phyloP scores from a whole-genome alignment of 2,888 invertebrate species.

The Cyaniris semiargus region DNA sequence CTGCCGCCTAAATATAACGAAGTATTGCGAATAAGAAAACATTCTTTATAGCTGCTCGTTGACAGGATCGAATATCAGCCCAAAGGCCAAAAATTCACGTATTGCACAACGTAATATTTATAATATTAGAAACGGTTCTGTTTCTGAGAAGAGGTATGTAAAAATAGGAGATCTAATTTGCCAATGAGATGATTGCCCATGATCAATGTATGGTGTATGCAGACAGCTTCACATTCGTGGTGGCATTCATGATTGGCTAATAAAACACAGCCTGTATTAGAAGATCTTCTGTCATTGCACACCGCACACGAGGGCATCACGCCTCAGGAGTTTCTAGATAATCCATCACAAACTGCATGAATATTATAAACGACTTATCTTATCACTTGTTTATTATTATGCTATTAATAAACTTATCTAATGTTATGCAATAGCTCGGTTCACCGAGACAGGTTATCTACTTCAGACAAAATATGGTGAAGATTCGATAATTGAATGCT shows the following conservation, averaged over 20 bases:
- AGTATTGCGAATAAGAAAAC: constrained; percentile 43
- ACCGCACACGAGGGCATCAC: background rate
- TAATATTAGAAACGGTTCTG: background rate
- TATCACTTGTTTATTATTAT: background rate
- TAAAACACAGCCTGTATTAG: background rate
- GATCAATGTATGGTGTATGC: too few species aligned
- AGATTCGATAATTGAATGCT: background rate
- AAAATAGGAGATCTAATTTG: background rate
- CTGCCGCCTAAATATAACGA: constrained; percentile 51
- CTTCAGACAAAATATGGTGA: background rate
- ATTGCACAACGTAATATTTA: background rate
- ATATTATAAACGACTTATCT: constrained; percentile 10
- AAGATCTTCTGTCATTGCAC: background rate
- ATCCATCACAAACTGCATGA: background rate
- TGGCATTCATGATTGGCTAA: background rate
- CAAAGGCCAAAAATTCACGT: background rate
- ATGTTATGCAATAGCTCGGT: background rate
- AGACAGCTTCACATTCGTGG: background rate
- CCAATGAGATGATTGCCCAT: background rate
- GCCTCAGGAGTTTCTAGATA: background rate
- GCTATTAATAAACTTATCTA: constrained; percentile 9
- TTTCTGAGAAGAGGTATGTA: background rate
- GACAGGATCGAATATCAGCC: constrained; percentile 45
- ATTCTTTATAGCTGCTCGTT: constrained; percentile 40
- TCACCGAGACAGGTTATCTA: background rate